Base-by-base conservation (phyloP, 2,888 invertebrate genomes). In the Eristalis arbustorum region DNA sequence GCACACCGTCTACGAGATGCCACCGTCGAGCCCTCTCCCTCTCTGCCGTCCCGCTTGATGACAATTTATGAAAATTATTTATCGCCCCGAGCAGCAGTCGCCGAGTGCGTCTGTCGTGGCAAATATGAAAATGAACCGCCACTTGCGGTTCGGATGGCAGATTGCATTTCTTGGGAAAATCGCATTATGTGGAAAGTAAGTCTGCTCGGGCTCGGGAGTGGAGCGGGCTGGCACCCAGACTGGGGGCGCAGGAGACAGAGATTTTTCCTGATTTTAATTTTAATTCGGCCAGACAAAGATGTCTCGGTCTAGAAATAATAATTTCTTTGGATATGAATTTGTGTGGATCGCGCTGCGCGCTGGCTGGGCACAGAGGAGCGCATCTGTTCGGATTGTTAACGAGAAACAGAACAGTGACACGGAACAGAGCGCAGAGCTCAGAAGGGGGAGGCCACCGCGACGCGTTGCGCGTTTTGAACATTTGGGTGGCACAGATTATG, bases 181-280 rank as follows among this genome's bases (percentile, higher is more conserved):
- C 89, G 92, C 92, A 91, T 90, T 90, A 90, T 90, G 92, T 92
- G 92, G 92, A 92, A 92, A 92, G 92, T 92, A 90, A 90, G 68
- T 34, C 82, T 71, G 42, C 59, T 62, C 31, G 75, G 67, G 68
- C n/a, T n/a, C 63, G 66, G 59, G 72, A 76, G 73, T 76, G 63
- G 68, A 76, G 77, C 72, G 77, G 81, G 82, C 69, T 83, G 77
- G 49, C 72, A 62, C 67, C 11, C n/a, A 40, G 64, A 5, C 78
- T 66, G 63, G 62, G 71, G 75, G 72, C 31, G 49, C 67, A 14
- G 13, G 64, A 81, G 23, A 66, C 68, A 72, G 28, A 57, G 61
- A 69, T 69, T 82, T 34, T 64, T 85, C 82, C 82, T 73, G 85
- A 85, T 77, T 85, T 85, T 85, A 85, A 85, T 82, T 85, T 82